Evolutionary conservation across 2,113 vertebrate species (phyloP), one percentile per base, ranked within the genome.

Genomic region (Malurus alboscapulatus): DNA sequence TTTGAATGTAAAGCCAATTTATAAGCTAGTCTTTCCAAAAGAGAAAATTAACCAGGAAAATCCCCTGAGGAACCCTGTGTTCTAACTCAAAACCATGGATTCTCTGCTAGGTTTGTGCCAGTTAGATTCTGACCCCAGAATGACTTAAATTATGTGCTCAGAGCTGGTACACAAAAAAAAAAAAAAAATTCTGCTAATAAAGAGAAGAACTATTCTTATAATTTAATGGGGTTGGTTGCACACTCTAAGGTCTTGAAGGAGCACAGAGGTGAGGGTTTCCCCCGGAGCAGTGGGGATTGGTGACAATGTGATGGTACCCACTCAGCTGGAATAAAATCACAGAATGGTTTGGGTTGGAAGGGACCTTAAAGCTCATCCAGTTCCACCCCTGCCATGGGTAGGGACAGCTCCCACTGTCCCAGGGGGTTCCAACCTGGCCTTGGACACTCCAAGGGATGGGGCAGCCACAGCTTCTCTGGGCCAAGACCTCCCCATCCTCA

Each of bases 81-180:
- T 94, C 73, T 78, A 63, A 71, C 45, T 86, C 57, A 92, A 93
- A 94, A 1, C 45, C 79, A 75, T 22, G 65, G 58, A 59, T 62
- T 85, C 83, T 72, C 82, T 84, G 45, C 74, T 74, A 69, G 27
- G 42, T 65, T 87, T 87, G 74, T 94, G 62, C 77, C 74, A 91
- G 67, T 62, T 30, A 81, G 16, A 82, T 44, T 87, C 72, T 42
- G 83, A 63, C 24, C 59, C 75, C 29, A n/a, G 72, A 67, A 71
- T 44, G 17, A 54, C 27, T 73, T 55, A 20, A 92, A 40, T 50
- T 53, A n/a, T 51, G 14, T 19, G 7, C 45, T 71, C 44, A 71
- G 68, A 86, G 44, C 36, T 36, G 57, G 30, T 2, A 63, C 14
- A 71, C 22, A 77, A 58, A 51, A 18, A 90, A 67, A 18, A 90